Evolutionary conservation across 2,888 invertebrate genomes (phyloP), one percentile per base, ranked within the genome.

Genomic region (Drosophila mimetica): DNA sequence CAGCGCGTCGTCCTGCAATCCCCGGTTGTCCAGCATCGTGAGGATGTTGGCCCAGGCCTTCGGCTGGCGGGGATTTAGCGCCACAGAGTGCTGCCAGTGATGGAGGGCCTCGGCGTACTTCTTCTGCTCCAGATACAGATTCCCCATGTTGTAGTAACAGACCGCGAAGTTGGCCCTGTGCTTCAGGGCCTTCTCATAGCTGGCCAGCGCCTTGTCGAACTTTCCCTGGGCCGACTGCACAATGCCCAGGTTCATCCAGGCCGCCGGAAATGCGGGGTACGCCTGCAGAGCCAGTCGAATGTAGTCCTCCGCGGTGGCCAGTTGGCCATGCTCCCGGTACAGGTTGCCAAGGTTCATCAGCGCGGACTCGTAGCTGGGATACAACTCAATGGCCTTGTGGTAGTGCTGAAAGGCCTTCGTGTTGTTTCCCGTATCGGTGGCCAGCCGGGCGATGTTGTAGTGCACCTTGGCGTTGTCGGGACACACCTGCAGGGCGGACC

Each of bases 231-330:
- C 94, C 0, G 97, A 95, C 74, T 97, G 93, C 30, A 98, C 96
- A 79, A 99, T 98, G 14, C 98, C 99, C 54, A 99, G 93, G 92
- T 99, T 99, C 98, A 99, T 99, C 98, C 98, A 99, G 0, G 98
- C 99, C 0, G 98, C 96, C 2, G 98, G 96, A 92, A 98, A 99
- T 90, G 96, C 96, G 32, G 95, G 90, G 59, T 89, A 79, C 1
- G 95, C 92, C 75, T 93, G 89, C 13, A 98, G 92, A 46, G 98
- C 97, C 80, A 93, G 93, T 76, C 93, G 93, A 14, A 98, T 93
- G 74, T 96, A 94, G 51, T 96, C 95, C 92, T 98, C 98, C 18
- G 99, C 98, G 2, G 96, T 96, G 89, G 96, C 96, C 85, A 98
- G 92, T 90, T 99, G 97, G 34, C 97, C 97, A 55, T 96, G 93